These are phyloP conservation scores for Sebastes taczanowskii DNA, from an alignment of 2,797 vertebrate species.

Conservation along the genomic window DNA sequence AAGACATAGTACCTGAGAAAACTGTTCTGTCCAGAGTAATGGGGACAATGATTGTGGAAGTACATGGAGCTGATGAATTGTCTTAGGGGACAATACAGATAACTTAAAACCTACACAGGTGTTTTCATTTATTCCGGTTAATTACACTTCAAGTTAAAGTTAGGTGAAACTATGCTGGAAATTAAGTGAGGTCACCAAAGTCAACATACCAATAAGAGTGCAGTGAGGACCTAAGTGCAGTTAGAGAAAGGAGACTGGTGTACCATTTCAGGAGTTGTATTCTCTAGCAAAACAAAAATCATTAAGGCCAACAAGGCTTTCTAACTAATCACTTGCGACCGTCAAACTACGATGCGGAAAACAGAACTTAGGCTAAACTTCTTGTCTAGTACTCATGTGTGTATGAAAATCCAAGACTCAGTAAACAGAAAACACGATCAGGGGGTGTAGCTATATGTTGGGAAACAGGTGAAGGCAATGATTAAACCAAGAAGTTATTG, in stretches of 20 bases:
- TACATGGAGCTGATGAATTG: not conserved
- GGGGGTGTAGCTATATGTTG: too few relatives aligned
- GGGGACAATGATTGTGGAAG: not conserved
- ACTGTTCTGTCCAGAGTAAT: not conserved
- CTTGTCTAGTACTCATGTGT: too few relatives aligned
- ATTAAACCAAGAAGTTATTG: too few relatives aligned
- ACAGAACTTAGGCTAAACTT: too few relatives aligned
- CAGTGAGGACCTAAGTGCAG: not conserved
- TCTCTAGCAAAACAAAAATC: not conserved
- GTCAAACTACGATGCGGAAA: too few relatives aligned
- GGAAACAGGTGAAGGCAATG: too few relatives aligned
- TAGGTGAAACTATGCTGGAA: not conserved
- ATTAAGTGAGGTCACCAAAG: not conserved
- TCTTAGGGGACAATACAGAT: not conserved
- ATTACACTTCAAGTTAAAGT: not conserved
- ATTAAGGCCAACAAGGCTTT: not conserved
- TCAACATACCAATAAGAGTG: not conserved
- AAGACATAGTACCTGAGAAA: not conserved
- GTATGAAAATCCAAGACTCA: too few relatives aligned
- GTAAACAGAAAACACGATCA: rapidly evolving
- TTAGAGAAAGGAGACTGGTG: not conserved
- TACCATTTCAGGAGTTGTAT: not conserved
- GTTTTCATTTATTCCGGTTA: not conserved
- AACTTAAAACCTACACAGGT: not conserved
- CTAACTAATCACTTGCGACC: not conserved